phyloP scores from a whole-genome alignment of 1,140 invertebrate genomes.

The Trichonephila clavata region DNA sequence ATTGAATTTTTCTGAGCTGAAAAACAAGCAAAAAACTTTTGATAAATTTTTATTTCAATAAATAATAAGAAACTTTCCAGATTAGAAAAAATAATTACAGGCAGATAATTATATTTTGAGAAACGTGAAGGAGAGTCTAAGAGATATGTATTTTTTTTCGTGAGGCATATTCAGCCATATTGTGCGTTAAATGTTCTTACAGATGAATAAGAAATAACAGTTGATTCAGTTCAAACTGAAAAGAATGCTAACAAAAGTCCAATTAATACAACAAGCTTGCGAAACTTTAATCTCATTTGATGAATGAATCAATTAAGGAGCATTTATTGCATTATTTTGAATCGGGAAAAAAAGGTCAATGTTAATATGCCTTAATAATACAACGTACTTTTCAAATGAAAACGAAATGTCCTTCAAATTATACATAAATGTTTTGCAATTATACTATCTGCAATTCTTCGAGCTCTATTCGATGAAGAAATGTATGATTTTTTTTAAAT shows the following conservation, averaged over 20 bases:
- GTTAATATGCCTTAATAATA: neutral
- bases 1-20: too few relatives aligned
- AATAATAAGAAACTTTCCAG: too few relatives aligned
- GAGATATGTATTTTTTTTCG: too few relatives aligned
- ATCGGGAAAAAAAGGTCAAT: neutral
- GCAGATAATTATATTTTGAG: too few relatives aligned
- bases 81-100: too few relatives aligned
- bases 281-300: neutral
- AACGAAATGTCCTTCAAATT: neutral
- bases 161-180: too few relatives aligned
- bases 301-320: neutral
- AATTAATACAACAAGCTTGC: neutral
- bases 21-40: too few relatives aligned
- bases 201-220: too few relatives aligned
- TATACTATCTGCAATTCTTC: neutral
- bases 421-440: neutral
- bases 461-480: neutral
- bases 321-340: neutral
- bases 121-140: too few relatives aligned
- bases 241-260: neutral
- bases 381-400: neutral
- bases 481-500: neutral
- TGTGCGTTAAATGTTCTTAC: too few relatives aligned
- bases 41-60: too few relatives aligned
- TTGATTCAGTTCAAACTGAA: neutral